Evolutionary conservation across 1,140 invertebrate genomes (phyloP), one percentile per base, ranked within the genome.

Genomic region (Kradibia gibbosae): DNA sequence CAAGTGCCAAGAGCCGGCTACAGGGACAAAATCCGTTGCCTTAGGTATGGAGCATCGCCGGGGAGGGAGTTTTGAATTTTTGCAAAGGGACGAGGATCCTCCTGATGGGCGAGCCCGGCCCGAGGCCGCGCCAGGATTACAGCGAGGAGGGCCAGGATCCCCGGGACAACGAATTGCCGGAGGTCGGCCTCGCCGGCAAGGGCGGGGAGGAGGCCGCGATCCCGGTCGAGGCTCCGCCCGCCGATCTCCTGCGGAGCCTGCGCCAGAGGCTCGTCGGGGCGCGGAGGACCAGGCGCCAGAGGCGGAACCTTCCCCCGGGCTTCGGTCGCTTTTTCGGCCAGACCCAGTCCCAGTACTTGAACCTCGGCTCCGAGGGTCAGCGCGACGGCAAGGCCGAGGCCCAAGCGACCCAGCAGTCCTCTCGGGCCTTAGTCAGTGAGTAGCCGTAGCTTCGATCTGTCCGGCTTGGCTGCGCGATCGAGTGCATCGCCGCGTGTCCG

Each of bases 271-370:
- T n/a, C n/a, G n/a, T n/a, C n/a, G n/a, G n/a, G n/a, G n/a, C n/a
- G n/a, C n/a, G n/a, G n/a, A n/a, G n/a, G n/a, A n/a, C n/a, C n/a
- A n/a, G n/a, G n/a, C n/a, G n/a, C n/a, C n/a, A n/a, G n/a, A n/a
- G n/a, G n/a, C n/a, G n/a, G n/a, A n/a, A n/a, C n/a, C n/a, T n/a
- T n/a, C n/a, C n/a, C n/a, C n/a, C n/a, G n/a, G n/a, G n/a, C n/a
- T n/a, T n/a, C 57, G 25, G 86, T 13, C 84, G 86, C 67, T 92
- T 92, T 84, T 90, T 94, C 60, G 95, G 95, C 39, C 96, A 96
- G 88, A 96, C 95, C 0, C 96, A 97, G 85, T 96, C 95, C 11
- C 96, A 97, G 86, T 97, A 96, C 88, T 89, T 96, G 78, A 94
- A 93, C 84, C 93, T 95, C 15, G 86, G 91, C 20, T 87, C 88